Base-by-base conservation (phyloP, 2,888 invertebrate species). In the Xestia c-nigrum region DNA sequence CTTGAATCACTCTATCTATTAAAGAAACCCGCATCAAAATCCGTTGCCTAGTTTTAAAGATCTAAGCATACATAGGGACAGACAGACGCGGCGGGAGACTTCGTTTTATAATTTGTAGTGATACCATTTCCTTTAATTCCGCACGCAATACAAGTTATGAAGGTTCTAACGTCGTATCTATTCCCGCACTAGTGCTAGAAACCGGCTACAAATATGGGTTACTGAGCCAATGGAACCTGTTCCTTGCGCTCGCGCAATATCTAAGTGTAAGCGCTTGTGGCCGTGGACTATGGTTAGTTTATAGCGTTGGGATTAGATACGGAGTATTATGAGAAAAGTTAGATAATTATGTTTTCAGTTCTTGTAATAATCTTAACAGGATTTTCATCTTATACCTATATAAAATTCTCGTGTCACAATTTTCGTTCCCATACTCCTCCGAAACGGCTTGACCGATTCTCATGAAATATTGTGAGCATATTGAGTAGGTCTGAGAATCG, bases 191-290 rank as follows among this genome's bases (percentile, higher is more conserved):
- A 72, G 72, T 47, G 19, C 1, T 21, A 50, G 40, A 72, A 86
- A 87, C 88, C 86, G 80, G 86, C 78, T 87, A 47, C 5, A 0
- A 59, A 86, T 72, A 86, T 86, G 73, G 88, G 88, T 86, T 87
- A 86, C 77, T 83, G 72, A 80, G 78, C 77, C 86, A 80, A 24
- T 64, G 57, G 67, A 86, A 86, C 85, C 81, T 77, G 87, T 84
- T 85, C 68, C n/a, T 16, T 78, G 72, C 63, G 74, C 76, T 61
- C 40, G 59, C 84, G 84, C 86, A 86, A 85, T 76, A 69, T 46
- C 79, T 75, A 50, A 78, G 77, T 74, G 76, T 78, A 77, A 75
- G 71, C 73, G 68, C 71, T 67, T 47, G 52, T 83, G 86, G 72
- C 86, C 88, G 72, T 86, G 86, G 86, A 80, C 84, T 86, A 80